Evolutionary conservation across 2,888 invertebrate genomes (phyloP).

Genomic region (Melipona beecheii): DNA sequence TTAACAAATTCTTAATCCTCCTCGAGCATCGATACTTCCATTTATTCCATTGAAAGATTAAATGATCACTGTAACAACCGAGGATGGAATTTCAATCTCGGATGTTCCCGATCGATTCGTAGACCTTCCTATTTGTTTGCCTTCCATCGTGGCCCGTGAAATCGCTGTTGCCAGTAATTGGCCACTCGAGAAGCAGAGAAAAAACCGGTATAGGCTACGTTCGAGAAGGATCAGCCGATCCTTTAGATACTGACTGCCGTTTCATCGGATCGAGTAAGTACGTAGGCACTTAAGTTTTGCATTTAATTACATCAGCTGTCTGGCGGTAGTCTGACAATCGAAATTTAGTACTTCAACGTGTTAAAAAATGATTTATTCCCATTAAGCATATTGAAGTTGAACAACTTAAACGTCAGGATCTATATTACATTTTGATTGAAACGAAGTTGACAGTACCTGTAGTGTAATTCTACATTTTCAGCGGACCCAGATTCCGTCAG

Average conservation of each 20-base stretch:
- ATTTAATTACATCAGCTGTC: no score
- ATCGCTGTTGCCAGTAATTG: slow-evolving; percentile 65
- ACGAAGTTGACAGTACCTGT: no score
- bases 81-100: slow-evolving; percentile 8
- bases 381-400: no score
- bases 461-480: no score
- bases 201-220: slow-evolving; percentile 6
- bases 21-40: not conserved
- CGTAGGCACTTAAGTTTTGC: slow-evolving; percentile 36
- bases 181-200: slow-evolving; percentile 61
- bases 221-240: slow-evolving; percentile 26
- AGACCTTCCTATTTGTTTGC: slow-evolving; percentile 24
- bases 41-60: slow-evolving; percentile 3
- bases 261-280: slow-evolving; percentile 51
- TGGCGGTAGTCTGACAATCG: no score
- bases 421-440: no score
- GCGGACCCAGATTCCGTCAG: no score
- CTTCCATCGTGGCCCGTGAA: slow-evolving; percentile 33
- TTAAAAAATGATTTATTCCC: no score
- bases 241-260: slow-evolving; percentile 34
- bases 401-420: no score
- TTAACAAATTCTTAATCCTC: not conserved
- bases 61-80: slow-evolving; percentile 9
- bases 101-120: slow-evolving; percentile 42
- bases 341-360: no score